Conservation (phyloP, 2,797 vertebrate species). For the Vespertilio murinus region DNA sequence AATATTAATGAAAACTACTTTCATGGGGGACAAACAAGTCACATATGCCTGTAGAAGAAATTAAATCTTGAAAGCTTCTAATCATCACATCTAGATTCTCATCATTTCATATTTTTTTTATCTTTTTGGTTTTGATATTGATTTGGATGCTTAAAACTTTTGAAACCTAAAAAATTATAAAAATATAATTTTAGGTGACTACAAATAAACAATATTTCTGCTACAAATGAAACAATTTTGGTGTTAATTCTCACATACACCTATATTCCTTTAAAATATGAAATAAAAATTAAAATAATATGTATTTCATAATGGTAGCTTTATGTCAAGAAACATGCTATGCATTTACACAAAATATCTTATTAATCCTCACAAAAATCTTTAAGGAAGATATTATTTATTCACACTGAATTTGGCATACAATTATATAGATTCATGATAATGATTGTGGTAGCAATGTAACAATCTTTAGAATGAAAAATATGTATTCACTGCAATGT, state of each 20-base stretch:
- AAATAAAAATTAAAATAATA: background rate
- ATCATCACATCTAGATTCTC: background rate
- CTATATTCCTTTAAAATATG: background rate
- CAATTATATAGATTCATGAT: background rate
- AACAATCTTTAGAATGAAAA: background rate
- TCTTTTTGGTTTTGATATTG: background rate
- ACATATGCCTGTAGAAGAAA: background rate
- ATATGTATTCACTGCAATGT: background rate
- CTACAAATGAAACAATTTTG: background rate
- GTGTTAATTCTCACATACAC: background rate
- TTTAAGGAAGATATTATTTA: background rate
- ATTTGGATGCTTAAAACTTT: background rate
- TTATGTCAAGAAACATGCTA: background rate
- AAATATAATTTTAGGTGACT: background rate
- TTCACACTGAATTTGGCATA: background rate
- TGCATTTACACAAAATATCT: background rate
- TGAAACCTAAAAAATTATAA: background rate
- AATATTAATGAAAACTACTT: background rate
- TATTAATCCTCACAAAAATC: background rate
- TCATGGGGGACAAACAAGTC: background rate
- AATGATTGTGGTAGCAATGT: background rate
- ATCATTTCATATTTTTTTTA: slow-evolving; percentile 8
- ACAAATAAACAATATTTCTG: background rate
- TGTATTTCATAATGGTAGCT: background rate
- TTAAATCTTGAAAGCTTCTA: background rate